phyloP scores from a whole-genome alignment of 2,888 invertebrate genomes.

The Asteroscopus sphinx region DNA sequence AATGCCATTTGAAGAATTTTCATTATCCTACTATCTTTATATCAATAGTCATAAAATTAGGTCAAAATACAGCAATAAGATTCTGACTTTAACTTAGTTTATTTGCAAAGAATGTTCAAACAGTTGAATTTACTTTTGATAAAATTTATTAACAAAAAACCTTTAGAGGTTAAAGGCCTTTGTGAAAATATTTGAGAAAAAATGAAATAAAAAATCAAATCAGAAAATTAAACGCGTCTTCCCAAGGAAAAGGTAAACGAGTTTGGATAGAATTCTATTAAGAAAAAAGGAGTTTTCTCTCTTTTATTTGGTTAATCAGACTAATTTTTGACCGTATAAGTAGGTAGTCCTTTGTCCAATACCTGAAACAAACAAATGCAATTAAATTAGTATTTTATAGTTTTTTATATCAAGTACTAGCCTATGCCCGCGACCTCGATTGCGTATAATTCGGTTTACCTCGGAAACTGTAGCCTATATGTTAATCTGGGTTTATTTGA shows the following conservation, averaged over 20 bases:
- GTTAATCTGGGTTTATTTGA: too few relatives aligned
- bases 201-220: conserved; percentile 40
- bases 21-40: too few relatives aligned
- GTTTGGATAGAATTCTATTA: conserved; percentile 37
- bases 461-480: too few relatives aligned
- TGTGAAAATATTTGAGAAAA: conserved; percentile 46
- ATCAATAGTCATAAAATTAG: background rate
- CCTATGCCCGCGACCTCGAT: too few relatives aligned
- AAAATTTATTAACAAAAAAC: conserved; percentile 20
- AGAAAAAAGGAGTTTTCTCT: conserved; percentile 10
- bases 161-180: conserved; percentile 20
- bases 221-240: conserved; percentile 33
- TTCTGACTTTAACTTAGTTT: conserved; percentile 13
- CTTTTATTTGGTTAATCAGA: conserved; percentile 31
- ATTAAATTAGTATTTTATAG: conserved; percentile 30
- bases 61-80: conserved; percentile 1
- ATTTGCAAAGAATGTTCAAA: conserved; percentile 23
- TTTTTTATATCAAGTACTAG: background rate
- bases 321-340: conserved; percentile 26
- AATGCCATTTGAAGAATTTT: background rate
- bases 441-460: too few relatives aligned
- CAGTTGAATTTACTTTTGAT: conserved; percentile 24
- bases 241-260: conserved; percentile 35
- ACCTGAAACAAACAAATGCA: conserved; percentile 55
- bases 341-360: conserved; percentile 45